Evolutionary conservation across 2,888 invertebrate species (phyloP), one percentile per base, ranked within the genome.

Genomic region (Dolichomitus sp.): DNA sequence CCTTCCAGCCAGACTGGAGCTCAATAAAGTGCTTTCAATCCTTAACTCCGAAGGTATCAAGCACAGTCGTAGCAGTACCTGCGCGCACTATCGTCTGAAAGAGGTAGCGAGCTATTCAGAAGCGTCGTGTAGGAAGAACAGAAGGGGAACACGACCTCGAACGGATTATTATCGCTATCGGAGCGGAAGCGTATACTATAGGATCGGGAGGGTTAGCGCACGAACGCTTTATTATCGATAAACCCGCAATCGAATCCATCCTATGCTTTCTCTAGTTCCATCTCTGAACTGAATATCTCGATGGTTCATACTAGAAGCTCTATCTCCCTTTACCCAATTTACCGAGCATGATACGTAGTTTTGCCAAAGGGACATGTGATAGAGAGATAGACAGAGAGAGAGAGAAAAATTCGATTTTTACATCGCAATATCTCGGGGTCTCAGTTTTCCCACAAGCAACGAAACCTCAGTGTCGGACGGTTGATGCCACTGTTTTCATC

Each of bases 21-120:
- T 74, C 68, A 73, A 80, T 80, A 80, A 74, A 76, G 69, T 57
- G 42, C 72, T 74, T 78, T 69, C 54, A 50, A 73, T 54, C 77
- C 59, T 69, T 54, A 66, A 59, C 50, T 66, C 66, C 59, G 23
- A 14, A 14, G 11, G 45, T 19, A 14, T 33, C 37, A n/a, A 42
- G 11, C 19, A 19, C 19, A 11, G 45, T 17, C 19, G 30, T 23
- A 57, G 14, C n/a, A 40, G 52, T 11, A 42, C 57, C 17, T 57
- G 23, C 42, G 6, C 12, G 45, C 45, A 19, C 50, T 40, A 72
- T 72, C 57, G 57, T 42, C 52, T 4, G 50, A 42, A 72, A 7
- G 54, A 11, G 33, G 33, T 59, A 1, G 57, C 57, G n/a, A 30
- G 57, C 57, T 59, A 63, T 37, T 40, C 61, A 12, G 40, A 40